Evolutionary conservation across 2,113 vertebrate genomes (phyloP).

Genomic region (Bothrops jararaca): DNA sequence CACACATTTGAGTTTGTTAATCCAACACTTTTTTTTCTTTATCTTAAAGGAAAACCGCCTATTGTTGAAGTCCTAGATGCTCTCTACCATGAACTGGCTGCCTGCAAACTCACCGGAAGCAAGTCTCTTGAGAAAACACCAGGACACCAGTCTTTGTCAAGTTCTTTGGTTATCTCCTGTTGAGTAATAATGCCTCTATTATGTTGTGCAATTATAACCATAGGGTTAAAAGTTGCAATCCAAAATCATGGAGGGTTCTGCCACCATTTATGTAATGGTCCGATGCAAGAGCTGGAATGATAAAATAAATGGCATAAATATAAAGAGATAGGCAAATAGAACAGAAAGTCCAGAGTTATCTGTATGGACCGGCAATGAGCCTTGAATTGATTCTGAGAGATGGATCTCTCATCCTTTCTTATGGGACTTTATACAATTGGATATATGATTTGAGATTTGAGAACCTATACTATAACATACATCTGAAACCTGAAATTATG

Average conservation of each 20-base stretch:
- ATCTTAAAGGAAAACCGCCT: slow-evolving; percentile 72
- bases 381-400: not conserved
- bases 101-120: slow-evolving; percentile 78
- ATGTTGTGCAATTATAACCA: fast-evolving
- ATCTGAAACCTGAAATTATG: not conserved
- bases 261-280: not conserved
- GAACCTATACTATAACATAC: not conserved
- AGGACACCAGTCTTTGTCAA: slow-evolving; percentile 63
- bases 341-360: not conserved
- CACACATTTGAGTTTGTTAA: not conserved
- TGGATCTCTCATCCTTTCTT: not conserved
- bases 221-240: not conserved
- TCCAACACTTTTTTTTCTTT: not conserved
- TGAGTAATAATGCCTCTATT: slow-evolving; percentile 39
- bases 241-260: not conserved
- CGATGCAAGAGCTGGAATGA: not conserved
- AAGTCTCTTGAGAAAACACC: slow-evolving; percentile 61
- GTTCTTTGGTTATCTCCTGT: slow-evolving; percentile 66
- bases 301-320: fast-evolving
- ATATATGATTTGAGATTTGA: not conserved
- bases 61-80: slow-evolving; percentile 81
- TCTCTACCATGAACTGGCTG: slow-evolving; percentile 80
- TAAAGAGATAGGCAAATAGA: not conserved
- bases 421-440: not conserved
- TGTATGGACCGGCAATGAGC: too few species aligned